A percentile compares a stretch with the other conserved stretches of the same genome.
Conservation (phyloP, 2,113 vertebrate genomes). For the Macrotis lagotis region DNA sequence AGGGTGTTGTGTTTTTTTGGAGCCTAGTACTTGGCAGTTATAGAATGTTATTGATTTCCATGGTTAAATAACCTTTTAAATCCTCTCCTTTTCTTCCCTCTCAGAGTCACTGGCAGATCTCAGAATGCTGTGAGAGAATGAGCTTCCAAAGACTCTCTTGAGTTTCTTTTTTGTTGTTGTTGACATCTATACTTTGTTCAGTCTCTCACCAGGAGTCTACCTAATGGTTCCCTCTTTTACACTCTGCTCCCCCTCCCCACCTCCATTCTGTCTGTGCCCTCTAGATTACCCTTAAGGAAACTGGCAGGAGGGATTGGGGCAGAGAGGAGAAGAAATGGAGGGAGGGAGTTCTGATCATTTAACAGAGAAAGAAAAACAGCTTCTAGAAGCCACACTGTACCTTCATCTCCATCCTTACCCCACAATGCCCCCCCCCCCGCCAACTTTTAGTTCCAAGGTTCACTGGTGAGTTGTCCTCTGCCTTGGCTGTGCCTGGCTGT, state of each 20-base stretch:
- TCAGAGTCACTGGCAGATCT: background rate
- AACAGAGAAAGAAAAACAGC: background rate
- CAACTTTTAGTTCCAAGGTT: slow-evolving; percentile 69
- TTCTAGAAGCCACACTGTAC: background rate
- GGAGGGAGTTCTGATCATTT: background rate
- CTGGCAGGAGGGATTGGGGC: background rate
- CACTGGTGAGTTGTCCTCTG: slow-evolving; percentile 64
- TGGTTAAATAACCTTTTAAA: background rate
- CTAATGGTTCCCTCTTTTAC: accelerated
- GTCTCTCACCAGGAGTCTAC: background rate
- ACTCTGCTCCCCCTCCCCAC: background rate
- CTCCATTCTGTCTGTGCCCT: background rate
- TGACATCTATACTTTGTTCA: background rate
- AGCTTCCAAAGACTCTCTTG: background rate
- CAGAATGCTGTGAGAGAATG: background rate
- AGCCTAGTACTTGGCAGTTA: background rate
- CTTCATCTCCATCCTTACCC: background rate
- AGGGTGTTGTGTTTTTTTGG: background rate
- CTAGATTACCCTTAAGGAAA: background rate
- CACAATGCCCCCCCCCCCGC: background rate
- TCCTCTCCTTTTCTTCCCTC: background rate
- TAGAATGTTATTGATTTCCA: background rate
- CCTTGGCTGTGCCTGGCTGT: slow-evolving; percentile 76
- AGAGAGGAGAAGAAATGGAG: background rate
- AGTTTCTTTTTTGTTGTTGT: background rate